Evolutionary conservation across 2,797 vertebrate genomes (phyloP).

Genomic region (Margarornis squamiger): DNA sequence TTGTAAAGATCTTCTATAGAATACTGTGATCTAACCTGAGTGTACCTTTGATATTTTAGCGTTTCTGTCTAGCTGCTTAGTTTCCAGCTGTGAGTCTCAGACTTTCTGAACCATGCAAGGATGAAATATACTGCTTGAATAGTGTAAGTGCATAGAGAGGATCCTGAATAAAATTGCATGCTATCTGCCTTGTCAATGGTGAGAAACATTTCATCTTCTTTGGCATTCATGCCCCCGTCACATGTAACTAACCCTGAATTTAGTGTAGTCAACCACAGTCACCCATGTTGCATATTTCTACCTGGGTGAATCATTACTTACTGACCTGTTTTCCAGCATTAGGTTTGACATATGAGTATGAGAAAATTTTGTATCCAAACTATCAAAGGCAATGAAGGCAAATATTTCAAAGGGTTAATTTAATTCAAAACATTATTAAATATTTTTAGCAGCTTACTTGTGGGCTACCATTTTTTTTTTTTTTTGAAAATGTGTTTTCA

Average conservation of each 20-base stretch:
- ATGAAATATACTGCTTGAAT: conserved; percentile 19
- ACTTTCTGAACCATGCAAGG: background rate
- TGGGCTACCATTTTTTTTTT: background rate
- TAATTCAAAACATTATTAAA: background rate
- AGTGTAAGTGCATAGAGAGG: background rate
- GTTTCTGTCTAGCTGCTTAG: background rate
- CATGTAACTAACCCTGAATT: background rate
- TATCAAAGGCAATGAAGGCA: background rate
- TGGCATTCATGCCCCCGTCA: background rate
- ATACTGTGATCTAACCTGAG: background rate
- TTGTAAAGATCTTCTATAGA: background rate
- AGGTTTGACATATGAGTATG: background rate
- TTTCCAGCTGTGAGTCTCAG: background rate
- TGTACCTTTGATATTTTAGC: conserved; percentile 4
- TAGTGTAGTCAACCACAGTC: background rate
- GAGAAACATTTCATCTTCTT: background rate
- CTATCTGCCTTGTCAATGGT: background rate
- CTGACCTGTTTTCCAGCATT: background rate
- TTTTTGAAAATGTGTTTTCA: background rate
- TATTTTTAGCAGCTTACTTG: background rate
- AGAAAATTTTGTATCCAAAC: background rate
- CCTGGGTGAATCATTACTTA: background rate
- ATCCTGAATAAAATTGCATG: background rate
- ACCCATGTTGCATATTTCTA: background rate
- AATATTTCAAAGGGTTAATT: background rate